Evolutionary conservation across 1,140 invertebrate genomes (phyloP).

Genomic region (Papilio polyxenes): DNA sequence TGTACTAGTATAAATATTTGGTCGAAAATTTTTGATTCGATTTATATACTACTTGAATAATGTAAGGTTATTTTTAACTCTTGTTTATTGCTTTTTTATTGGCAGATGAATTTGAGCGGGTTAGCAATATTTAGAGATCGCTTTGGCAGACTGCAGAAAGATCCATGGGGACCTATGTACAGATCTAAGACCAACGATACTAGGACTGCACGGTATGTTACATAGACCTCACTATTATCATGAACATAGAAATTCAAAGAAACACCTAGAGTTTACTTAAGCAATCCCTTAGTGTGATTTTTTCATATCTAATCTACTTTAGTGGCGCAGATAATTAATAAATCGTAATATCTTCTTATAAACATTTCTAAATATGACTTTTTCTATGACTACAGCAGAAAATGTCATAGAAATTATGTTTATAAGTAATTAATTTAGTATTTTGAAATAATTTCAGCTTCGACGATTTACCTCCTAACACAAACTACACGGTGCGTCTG

Average conservation of each 20-base stretch:
- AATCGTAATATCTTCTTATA: too few relatives aligned
- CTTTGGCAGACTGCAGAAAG: conserved; percentile 53
- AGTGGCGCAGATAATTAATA: too few relatives aligned
- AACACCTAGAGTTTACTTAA: too few relatives aligned
- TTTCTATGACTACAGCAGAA: too few relatives aligned
- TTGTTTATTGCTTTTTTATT: conserved; percentile 12
- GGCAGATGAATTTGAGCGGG: conserved; percentile 72
- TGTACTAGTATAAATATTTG: background rate
- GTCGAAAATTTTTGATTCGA: background rate
- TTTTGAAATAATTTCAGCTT: conserved; percentile 70
- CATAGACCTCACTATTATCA: background rate
- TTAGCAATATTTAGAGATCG: conserved; percentile 62
- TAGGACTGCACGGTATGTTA: conserved; percentile 55
- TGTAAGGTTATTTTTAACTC: too few relatives aligned
- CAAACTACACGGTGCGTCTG: conserved; percentile 88
- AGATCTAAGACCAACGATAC: conserved; percentile 69
- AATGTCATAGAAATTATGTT: too few relatives aligned
- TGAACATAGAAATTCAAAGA: too few relatives aligned
- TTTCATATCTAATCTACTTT: too few relatives aligned
- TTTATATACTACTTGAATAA: too few relatives aligned
- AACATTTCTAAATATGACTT: too few relatives aligned
- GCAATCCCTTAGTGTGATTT: too few relatives aligned
- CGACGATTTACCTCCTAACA: conserved; percentile 87
- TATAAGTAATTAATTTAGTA: background rate
- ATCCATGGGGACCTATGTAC: conserved; percentile 63